Percentiles rank a stretch among this genome's conserved stretches.
Evolutionary conservation across 2,888 invertebrate species (phyloP).

Genomic region (Drosophila affinis): DNA sequence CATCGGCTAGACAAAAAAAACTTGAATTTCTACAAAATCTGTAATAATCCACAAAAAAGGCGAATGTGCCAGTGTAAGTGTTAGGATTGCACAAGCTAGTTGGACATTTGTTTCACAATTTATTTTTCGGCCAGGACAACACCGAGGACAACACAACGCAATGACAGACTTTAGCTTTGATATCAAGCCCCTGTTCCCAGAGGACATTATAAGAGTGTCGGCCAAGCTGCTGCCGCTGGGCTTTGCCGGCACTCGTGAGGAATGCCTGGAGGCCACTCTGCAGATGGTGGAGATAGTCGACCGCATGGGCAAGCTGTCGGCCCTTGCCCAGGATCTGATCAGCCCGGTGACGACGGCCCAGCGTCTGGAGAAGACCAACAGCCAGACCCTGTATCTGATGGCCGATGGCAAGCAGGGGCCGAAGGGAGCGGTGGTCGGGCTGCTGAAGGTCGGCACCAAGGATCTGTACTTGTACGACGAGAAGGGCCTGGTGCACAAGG

Average conservation of each 20-base stretch:
- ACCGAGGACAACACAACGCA: neutral
- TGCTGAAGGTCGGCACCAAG: slow-evolving; percentile 94
- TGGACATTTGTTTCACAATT: neutral
- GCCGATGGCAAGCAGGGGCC: slow-evolving; percentile 81
- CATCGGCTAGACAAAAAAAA: neutral
- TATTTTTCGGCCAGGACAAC: neutral
- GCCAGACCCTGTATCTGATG: slow-evolving; percentile 72
- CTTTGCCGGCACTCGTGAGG: neutral
- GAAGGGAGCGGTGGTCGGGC: slow-evolving; percentile 88
- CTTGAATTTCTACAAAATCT: no score
- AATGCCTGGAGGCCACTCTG: neutral
- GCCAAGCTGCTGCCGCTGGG: slow-evolving; percentile 16
- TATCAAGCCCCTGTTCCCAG: slow-evolving; percentile 25
- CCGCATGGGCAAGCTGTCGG: slow-evolving; percentile 88
- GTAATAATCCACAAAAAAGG: neutral
- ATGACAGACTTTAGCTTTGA: slow-evolving; percentile 34
- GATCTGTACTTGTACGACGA: slow-evolving; percentile 92
- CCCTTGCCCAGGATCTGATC: slow-evolving; percentile 88
- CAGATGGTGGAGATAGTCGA: slow-evolving; percentile 86
- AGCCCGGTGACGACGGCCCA: slow-evolving; percentile 88
- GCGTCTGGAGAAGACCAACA: slow-evolving; percentile 85
- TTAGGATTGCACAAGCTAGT: neutral
- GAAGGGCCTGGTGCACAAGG: slow-evolving; percentile 88
- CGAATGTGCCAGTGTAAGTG: neutral
- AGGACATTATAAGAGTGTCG: slow-evolving; percentile 34